Conservation (phyloP, 1,140 invertebrate species). For the Matsumurasca onukii region DNA sequence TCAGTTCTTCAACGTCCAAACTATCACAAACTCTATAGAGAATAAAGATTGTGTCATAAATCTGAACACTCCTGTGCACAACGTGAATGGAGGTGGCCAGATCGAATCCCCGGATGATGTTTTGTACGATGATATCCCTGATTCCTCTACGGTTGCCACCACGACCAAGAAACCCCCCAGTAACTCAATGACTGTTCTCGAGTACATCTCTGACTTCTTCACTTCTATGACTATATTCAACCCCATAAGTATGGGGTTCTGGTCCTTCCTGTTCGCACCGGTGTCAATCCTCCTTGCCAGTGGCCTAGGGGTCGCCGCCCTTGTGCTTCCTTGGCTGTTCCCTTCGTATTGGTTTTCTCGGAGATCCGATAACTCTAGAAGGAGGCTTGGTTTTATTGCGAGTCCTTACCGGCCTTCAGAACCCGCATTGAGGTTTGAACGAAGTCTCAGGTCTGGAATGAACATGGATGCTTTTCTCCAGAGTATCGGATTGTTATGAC, state of each 20-base stretch:
- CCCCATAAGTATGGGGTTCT: conserved; percentile 42
- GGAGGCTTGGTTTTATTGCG: conserved; percentile 13
- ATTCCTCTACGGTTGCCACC: conserved; percentile 10
- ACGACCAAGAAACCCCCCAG: conserved; percentile 19
- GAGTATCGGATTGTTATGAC: conserved; percentile 2
- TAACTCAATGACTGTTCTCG: conserved; percentile 34
- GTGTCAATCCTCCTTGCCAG: conserved; percentile 44
- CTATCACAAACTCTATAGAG: conserved; percentile 23
- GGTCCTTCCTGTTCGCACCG: conserved; percentile 45
- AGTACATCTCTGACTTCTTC: conserved; percentile 36
- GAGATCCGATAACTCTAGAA: conserved; percentile 16
- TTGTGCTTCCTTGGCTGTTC: conserved; percentile 44
- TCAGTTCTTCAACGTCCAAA: conserved; percentile 14
- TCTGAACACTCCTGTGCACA: conserved; percentile 23
- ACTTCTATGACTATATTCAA: conserved; percentile 41
- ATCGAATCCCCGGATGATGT: conserved; percentile 12
- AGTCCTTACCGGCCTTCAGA: conserved; percentile 25
- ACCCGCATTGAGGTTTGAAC: conserved; percentile 32
- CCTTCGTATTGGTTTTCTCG: conserved; percentile 39
- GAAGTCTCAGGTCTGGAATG: conserved; percentile 21
- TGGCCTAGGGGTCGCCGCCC: conserved; percentile 40
- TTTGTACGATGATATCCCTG: conserved; percentile 21
- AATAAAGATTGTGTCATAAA: conserved; percentile 24
- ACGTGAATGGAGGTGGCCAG: not conserved
- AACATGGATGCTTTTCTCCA: conserved; percentile 6